Evolutionary conservation across 2,113 vertebrate genomes (phyloP), one percentile per base, ranked within the genome.

Genomic region (Oryzias javanicus): DNA sequence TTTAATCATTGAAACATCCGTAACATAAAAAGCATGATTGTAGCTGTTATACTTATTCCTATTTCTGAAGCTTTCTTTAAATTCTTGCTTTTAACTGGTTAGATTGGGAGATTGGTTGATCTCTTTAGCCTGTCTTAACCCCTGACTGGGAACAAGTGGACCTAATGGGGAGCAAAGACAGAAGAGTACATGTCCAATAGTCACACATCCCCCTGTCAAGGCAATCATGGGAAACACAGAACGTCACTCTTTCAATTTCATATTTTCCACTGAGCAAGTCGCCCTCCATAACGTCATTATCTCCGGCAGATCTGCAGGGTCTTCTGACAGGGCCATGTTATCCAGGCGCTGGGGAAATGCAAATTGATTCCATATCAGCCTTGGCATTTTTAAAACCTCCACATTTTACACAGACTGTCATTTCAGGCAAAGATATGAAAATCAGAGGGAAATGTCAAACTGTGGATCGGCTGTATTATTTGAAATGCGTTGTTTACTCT

Each of bases 341-440:
- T 86, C 88, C 85, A 55, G 80, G 76, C 89, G 82, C 87, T 49
- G 49, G 84, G 89, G 89, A 92, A 91, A 91, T 93, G 90, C 91
- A 92, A 92, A 93, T 91, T 91, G 91, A 92, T 93, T 91, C 90
- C 78, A 89, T 89, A 91, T 91, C 87, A 88, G 87, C 90, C 80
- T 72, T 92, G 91, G 88, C 91, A 91, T 91, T 91, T 92, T 91
- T 90, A 90, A 85, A 84, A 82, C 81, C 83, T 82, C 80, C 72
- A 81, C 88, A 81, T 82, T 79, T 89, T 89, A 89, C 86, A 83
- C 72, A 63, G 80, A 81, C 88, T 90, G 90, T 90, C 91, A 88
- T 89, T 90, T 90, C 78, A 82, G 79, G 72, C 79, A 78, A 55
- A 81, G 87, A 89, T 88, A 91, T 89, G 89, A 91, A 89, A 91